A percentile compares a stretch with the other conserved stretches of the same genome.
phyloP scores from a whole-genome alignment of 2,113 vertebrate species.

The Eretmochelys imbricata region DNA sequence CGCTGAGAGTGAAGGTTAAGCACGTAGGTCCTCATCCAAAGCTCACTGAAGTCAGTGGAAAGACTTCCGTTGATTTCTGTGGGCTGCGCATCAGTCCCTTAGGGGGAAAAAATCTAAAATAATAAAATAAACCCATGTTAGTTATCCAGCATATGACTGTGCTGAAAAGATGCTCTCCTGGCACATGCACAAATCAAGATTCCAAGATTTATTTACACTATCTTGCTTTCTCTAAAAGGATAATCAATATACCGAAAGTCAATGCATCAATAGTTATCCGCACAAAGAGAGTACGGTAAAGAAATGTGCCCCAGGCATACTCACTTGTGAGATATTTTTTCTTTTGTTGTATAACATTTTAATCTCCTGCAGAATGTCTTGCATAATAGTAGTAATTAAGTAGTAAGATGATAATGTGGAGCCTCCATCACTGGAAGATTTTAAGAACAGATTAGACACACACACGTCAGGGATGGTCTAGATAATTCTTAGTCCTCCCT shows the following conservation, averaged over 20 bases:
- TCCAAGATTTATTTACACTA: constrained; percentile 52
- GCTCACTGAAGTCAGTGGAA: background rate
- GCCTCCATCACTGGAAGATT: too few relatives aligned
- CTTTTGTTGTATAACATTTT: constrained; percentile 43
- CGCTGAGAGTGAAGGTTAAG: constrained; percentile 10
- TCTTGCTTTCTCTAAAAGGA: constrained; percentile 53
- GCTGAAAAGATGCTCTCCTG: constrained; percentile 1
- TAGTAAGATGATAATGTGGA: background rate
- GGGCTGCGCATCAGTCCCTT: background rate
- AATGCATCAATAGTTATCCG: constrained; percentile 51
- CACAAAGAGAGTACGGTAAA: constrained; percentile 11
- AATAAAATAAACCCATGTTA: background rate
- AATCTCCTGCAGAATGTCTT: constrained; percentile 36
- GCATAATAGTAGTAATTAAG: constrained; percentile 23
- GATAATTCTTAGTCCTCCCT: too few relatives aligned
- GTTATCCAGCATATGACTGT: background rate
- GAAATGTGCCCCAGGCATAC: constrained; percentile 49
- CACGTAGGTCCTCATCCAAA: background rate
- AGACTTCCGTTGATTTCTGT: constrained; percentile 11
- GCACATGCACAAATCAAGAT: constrained; percentile 33
- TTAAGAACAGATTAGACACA: too few relatives aligned
- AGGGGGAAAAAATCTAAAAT: constrained; percentile 6
- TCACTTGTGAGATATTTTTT: constrained; percentile 28
- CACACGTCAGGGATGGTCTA: too few relatives aligned
- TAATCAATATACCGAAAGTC: constrained; percentile 43